Conservation (phyloP, 2,113 vertebrate genomes). For the Erinaceus europaeus region DNA sequence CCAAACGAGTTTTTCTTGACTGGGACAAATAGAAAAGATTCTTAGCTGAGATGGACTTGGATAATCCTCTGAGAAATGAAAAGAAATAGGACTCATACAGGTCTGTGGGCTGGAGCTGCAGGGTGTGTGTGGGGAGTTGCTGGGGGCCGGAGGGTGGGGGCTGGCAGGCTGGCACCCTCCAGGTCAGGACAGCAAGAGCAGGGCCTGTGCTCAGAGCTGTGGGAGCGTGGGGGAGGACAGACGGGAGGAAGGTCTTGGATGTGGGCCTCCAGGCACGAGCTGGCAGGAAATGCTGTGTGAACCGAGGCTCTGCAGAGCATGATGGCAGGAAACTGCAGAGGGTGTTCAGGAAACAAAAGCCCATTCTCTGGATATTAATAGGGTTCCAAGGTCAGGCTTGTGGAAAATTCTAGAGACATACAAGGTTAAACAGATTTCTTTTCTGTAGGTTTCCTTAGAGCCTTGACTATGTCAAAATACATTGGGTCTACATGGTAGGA, state of each 20-base stretch:
- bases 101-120: not conserved
- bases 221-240: not conserved
- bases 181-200: no score
- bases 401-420: not conserved
- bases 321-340: not conserved
- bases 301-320: not conserved
- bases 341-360: not conserved
- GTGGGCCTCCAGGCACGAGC: not conserved
- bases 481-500: not conserved
- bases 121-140: not conserved
- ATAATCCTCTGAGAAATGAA: not conserved
- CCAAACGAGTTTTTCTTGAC: not conserved
- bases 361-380: not conserved
- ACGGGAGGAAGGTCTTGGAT: fast-evolving
- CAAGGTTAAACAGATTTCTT: not conserved
- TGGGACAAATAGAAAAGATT: not conserved
- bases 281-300: not conserved
- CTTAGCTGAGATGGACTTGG: not conserved
- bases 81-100: not conserved
- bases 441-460: slow-evolving; percentile 21
- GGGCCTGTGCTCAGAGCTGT: not conserved
- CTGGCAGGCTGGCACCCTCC: not conserved
- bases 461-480: not conserved
- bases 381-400: not conserved
- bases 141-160: not conserved